Evolutionary conservation across 2,888 invertebrate species (phyloP).

Genomic region (Xylota segnis): DNA sequence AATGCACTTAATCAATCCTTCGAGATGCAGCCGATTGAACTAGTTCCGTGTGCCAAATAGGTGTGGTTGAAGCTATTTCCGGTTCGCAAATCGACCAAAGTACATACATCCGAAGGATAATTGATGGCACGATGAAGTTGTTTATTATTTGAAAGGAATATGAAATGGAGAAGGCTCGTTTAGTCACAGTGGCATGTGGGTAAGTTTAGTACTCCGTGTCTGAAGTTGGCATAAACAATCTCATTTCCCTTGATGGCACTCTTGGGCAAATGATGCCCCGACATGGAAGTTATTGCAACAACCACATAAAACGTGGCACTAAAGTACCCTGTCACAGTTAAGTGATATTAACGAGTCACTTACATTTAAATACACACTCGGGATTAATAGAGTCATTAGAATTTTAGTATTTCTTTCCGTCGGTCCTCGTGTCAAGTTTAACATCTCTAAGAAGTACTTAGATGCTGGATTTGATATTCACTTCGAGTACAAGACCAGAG

Average conservation of each 20-base stretch:
- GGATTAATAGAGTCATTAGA: constrained; percentile 48
- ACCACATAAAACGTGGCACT: constrained; percentile 37
- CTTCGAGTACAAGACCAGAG: background rate
- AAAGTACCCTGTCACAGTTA: constrained; percentile 34
- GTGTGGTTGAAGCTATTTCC: constrained; percentile 49
- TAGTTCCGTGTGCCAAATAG: constrained; percentile 1
- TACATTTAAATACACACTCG: constrained; percentile 33
- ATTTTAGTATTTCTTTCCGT: constrained; percentile 22
- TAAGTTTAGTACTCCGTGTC: background rate
- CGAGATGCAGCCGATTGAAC: constrained; percentile 35
- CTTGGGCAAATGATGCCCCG: constrained; percentile 23
- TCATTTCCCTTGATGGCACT: constrained; percentile 38
- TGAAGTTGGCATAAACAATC: constrained; percentile 36
- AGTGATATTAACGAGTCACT: constrained; percentile 44
- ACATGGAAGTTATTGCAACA: constrained; percentile 22
- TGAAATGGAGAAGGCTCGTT: constrained; percentile 4
- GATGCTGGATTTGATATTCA: background rate
- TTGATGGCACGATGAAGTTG: constrained; percentile 7
- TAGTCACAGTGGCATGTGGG: constrained; percentile 28
- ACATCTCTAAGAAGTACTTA: background rate
- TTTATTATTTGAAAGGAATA: background rate
- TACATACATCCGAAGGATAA: constrained; percentile 24
- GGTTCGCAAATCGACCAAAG: constrained; percentile 25
- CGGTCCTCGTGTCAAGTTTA: background rate
- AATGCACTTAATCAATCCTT: constrained; percentile 49